Conservation (phyloP, 2,888 invertebrate species). For the Galeruca laticollis region DNA sequence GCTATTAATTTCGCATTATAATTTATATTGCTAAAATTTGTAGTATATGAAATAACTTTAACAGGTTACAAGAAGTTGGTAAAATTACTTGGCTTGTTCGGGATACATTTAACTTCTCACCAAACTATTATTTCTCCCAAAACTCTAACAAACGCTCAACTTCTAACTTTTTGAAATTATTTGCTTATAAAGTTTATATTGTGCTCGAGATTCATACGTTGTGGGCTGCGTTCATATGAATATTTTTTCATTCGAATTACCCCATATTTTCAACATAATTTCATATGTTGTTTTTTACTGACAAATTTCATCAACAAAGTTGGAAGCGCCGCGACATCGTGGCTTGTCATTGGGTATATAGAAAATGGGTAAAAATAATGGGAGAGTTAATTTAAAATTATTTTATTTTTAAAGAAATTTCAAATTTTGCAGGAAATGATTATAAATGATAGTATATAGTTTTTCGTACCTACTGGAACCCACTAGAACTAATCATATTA, state of each 20-base stretch:
- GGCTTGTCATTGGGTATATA: no score
- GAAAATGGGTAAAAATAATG: no score
- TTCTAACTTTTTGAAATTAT: constrained; percentile 42
- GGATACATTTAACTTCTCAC: constrained; percentile 42
- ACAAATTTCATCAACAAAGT: background rate
- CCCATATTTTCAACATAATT: background rate
- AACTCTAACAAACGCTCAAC: constrained; percentile 39
- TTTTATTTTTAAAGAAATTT: no score
- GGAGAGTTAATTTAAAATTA: no score
- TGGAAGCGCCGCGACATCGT: no score
- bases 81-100: constrained; percentile 39
- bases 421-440: no score
- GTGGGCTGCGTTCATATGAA: background rate
- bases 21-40: constrained; percentile 40
- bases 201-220: constrained; percentile 22
- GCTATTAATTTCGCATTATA: constrained; percentile 37
- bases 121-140: constrained; percentile 37
- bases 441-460: no score
- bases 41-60: constrained; percentile 45
- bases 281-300: background rate
- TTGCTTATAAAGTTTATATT: constrained; percentile 24
- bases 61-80: constrained; percentile 43
- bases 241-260: background rate
- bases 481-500: no score
- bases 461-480: no score